Base-by-base conservation (phyloP, 23 tunicate species). In the Styela plicata region DNA sequence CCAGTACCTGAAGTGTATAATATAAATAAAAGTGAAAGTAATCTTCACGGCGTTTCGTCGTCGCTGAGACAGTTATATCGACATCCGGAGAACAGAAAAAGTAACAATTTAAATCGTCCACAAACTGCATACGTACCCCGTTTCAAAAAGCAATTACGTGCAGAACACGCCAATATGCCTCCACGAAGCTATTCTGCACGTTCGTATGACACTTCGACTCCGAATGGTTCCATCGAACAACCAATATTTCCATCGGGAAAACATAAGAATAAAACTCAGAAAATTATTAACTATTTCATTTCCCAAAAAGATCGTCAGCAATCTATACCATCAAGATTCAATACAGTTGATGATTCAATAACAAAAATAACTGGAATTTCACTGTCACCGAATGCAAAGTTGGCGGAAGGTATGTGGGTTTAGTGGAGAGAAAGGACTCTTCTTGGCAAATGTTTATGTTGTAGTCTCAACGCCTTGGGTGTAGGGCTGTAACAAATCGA, bases 251-350 rank as follows among this genome's bases (percentile, higher is more conserved):
- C 34, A 3, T 18, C 32, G 17, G 77, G 77, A 71, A 21, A 33
- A 53, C 64, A 76, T 25, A 22, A n/a, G 0, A 24, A 76, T 29
- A 76, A 76, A 76, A 2, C 64, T 23, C n/a, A 53, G 66, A 53
- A 27, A 21, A 76, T 76, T 20, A 24, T 76, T 22, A 44, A 53
- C 7, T 76, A 21, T 44, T 76, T 76, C 64, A 44, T 57, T 7
- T 76, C 81, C 0, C 67, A 30, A 63, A 80, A 68, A 65, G 84
- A 80, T 5, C 23, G 24, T n/a, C 74, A 80, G 35, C 33, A 24
- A 20, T 80, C 84, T 19, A 80, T 80, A 32, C 74, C 84, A 24
- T 2, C 36, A 36, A 71, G 35, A 30, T 21, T 3, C 16, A 30
- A 3, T 18, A n/a, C 32, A 33, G 17, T 71, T 29, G 36, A 71